Evolutionary conservation across 2,888 invertebrate species (phyloP).

Genomic region (Erannis defoliaria): DNA sequence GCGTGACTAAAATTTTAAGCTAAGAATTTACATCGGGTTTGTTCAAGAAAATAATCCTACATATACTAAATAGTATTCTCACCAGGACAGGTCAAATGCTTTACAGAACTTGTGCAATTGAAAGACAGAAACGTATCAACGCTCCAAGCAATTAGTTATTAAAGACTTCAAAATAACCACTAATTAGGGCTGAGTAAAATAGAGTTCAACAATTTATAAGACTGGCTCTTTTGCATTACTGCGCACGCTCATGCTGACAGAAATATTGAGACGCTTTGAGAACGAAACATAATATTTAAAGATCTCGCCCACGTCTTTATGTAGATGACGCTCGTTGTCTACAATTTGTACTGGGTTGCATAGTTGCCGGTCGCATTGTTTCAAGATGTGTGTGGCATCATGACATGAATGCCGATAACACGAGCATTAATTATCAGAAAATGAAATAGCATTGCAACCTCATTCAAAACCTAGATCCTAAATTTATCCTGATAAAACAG

Average conservation of each 20-base stretch:
- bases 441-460: conserved; percentile 1
- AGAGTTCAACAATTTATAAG: conserved; percentile 16
- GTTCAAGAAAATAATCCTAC: too few relatives aligned
- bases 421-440: conserved; percentile 1
- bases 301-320: conserved; percentile 43
- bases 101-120: too few relatives aligned
- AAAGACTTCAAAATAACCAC: conserved; percentile 4
- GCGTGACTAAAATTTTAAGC: too few relatives aligned
- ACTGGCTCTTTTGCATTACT: conserved; percentile 15
- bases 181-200: conserved; percentile 8
- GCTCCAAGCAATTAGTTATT: neutral
- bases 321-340: conserved; percentile 45
- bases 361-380: conserved; percentile 36
- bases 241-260: conserved; percentile 25
- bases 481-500: neutral
- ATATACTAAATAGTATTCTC: too few relatives aligned
- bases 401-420: conserved; percentile 33
- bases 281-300: conserved; percentile 37
- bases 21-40: too few relatives aligned
- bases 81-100: too few relatives aligned
- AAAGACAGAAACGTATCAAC: neutral
- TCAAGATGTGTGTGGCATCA: conserved; percentile 39
- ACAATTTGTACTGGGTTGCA: conserved; percentile 42
- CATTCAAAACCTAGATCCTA: neutral
- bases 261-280: conserved; percentile 33